These are phyloP conservation scores for Achlya flavicornis DNA, from an alignment of 2,888 invertebrate species.

Conservation along the genomic window DNA sequence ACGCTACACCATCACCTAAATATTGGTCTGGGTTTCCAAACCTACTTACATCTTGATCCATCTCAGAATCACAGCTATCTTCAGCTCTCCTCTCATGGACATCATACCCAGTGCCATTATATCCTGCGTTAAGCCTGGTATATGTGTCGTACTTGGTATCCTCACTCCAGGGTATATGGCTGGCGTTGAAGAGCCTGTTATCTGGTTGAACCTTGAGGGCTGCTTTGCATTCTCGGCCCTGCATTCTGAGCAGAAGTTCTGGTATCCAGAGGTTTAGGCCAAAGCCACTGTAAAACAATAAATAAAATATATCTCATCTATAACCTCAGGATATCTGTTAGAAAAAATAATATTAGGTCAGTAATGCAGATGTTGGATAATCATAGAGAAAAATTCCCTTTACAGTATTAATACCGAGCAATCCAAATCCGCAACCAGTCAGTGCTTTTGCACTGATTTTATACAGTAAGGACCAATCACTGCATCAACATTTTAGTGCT, in stretches of 20 bases:
- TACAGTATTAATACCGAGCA: no score
- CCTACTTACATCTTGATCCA: conserved; percentile 48
- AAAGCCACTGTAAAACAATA: conserved; percentile 81
- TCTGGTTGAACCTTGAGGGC: conserved; percentile 47
- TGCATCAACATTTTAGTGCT: no score
- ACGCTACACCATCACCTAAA: no score
- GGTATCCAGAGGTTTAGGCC: conserved; percentile 91
- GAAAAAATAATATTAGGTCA: no score
- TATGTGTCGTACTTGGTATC: conserved; percentile 74
- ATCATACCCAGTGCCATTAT: conserved; percentile 44
- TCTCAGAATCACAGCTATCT: conserved; percentile 55
- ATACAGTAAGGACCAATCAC: no score
- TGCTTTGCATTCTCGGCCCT: conserved; percentile 63
- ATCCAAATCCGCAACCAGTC: no score
- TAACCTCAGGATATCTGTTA: no score
- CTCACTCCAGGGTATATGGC: conserved; percentile 64
- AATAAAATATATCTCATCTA: neutral
- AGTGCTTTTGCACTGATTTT: no score
- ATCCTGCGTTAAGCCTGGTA: conserved; percentile 33
- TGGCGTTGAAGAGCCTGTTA: conserved; percentile 58
- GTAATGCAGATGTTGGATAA: no score
- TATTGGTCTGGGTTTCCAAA: neutral
- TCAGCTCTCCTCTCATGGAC: conserved; percentile 32
- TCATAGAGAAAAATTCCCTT: no score
- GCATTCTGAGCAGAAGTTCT: conserved; percentile 87